These are phyloP conservation scores for Alligator mississippiensis DNA, from an alignment of 2,113 vertebrate species.

Conservation along the genomic window DNA sequence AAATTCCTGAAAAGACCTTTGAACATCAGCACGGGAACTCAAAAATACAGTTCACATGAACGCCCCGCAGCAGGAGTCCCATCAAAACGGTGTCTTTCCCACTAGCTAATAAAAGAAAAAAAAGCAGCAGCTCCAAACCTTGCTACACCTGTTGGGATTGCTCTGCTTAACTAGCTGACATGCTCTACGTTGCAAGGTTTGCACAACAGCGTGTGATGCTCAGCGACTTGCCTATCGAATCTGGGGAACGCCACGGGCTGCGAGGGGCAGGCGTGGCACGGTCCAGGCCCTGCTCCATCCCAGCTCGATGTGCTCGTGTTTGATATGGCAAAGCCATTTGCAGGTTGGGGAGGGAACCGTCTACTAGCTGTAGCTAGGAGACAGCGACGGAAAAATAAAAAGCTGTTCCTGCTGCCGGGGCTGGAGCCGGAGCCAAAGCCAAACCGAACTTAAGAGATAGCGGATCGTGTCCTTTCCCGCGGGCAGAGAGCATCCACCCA, in stretches of 20 bases:
- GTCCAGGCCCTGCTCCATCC: neutral
- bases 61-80: fast-evolving
- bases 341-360: neutral
- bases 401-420: neutral
- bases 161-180: fast-evolving
- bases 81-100: neutral
- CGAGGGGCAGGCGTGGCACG: neutral
- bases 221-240: neutral
- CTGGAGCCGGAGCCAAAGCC: neutral
- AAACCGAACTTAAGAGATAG: conserved; percentile 23
- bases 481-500: neutral
- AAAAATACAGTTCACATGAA: neutral
- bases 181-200: neutral
- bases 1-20: neutral
- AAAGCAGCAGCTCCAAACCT: neutral
- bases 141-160: fast-evolving
- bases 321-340: neutral
- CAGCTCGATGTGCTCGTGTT: neutral
- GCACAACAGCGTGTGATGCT: neutral
- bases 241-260: neutral
- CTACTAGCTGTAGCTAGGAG: neutral
- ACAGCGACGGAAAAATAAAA: neutral
- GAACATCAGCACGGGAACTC: neutral
- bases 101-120: neutral
- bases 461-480: neutral